These are phyloP conservation scores for Danio aesculapii DNA, from an alignment of 2,797 vertebrate genomes.

Conservation along the genomic window DNA sequence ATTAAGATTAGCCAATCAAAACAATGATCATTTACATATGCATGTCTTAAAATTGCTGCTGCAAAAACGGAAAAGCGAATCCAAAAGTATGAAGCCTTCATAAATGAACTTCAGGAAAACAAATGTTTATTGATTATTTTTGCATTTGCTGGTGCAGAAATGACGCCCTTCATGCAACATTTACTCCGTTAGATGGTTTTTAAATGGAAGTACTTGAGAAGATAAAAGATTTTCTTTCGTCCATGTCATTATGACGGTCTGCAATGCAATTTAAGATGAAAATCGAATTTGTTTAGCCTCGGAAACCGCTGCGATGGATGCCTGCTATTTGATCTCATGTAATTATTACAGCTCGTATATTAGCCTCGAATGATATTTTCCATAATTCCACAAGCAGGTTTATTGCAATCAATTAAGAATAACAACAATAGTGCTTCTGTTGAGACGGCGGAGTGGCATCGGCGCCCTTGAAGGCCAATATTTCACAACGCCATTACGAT, in stretches of 20 bases:
- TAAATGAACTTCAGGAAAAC: background rate
- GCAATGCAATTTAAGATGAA: background rate
- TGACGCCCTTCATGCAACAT: background rate
- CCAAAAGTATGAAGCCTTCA: background rate
- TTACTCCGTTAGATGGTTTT: background rate
- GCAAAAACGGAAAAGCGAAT: too few species aligned
- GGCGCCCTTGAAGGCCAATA: constrained; percentile 13
- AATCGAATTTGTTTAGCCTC: background rate
- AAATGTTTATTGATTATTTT: background rate
- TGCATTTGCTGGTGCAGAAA: background rate
- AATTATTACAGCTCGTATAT: constrained; percentile 21
- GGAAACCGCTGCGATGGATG: background rate
- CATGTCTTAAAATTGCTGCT: too few species aligned
- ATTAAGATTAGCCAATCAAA: too few species aligned
- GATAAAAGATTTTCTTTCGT: background rate
- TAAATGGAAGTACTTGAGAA: background rate
- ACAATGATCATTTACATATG: too few species aligned
- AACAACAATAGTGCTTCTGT: constrained; percentile 14
- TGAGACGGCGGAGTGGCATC: background rate
- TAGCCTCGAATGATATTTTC: constrained; percentile 20
- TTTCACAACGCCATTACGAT: constrained; percentile 46
- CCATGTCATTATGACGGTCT: background rate
- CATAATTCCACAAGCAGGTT: constrained; percentile 33
- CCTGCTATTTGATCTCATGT: background rate
- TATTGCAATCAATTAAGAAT: constrained; percentile 35